Evolutionary conservation across 1,140 invertebrate genomes (phyloP).

Genomic region (Drosophila ananassae): DNA sequence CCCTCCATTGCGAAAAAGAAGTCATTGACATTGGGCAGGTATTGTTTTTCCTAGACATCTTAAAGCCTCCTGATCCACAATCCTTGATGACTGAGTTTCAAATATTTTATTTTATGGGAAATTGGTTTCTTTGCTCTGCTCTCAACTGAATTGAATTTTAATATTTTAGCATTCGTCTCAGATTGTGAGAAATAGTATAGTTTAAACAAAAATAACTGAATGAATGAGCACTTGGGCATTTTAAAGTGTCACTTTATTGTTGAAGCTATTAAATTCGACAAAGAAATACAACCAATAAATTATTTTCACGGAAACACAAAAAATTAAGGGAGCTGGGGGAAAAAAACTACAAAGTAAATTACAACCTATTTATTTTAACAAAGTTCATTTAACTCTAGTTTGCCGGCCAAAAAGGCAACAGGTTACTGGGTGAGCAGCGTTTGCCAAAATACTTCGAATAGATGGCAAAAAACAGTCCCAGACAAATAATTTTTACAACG

Average conservation of each 20-base stretch:
- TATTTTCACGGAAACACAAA: constrained; percentile 1
- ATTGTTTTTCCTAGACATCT: constrained; percentile 44
- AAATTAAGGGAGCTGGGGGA: constrained; percentile 1
- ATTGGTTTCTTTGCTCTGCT: constrained; percentile 2
- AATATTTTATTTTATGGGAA: constrained; percentile 52
- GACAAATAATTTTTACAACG: constrained; percentile 40
- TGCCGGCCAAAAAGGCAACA: constrained; percentile 35
- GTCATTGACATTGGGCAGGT: constrained; percentile 67
- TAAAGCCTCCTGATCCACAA: constrained; percentile 47
- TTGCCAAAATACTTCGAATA: constrained; percentile 25
- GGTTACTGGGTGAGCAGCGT: constrained; percentile 12
- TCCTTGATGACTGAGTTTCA: constrained; percentile 11
- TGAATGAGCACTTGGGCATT: background rate
- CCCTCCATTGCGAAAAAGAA: constrained; percentile 39
- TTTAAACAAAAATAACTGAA: constrained; percentile 12
- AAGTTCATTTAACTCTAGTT: constrained; percentile 37
- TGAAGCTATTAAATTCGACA: background rate
- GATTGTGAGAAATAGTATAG: background rate
- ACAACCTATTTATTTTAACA: constrained; percentile 37
- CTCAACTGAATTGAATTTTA: constrained; percentile 22
- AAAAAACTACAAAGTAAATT: constrained; percentile 24
- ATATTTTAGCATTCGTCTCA: constrained; percentile 26
- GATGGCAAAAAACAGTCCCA: constrained; percentile 3
- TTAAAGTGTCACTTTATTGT: background rate
- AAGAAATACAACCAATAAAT: background rate